A percentile compares a stretch with the other conserved stretches of the same genome.
phyloP scores from a whole-genome alignment of 37 sponge, comb jelly and placozoan genomes.

The Eunapius fragilis region DNA sequence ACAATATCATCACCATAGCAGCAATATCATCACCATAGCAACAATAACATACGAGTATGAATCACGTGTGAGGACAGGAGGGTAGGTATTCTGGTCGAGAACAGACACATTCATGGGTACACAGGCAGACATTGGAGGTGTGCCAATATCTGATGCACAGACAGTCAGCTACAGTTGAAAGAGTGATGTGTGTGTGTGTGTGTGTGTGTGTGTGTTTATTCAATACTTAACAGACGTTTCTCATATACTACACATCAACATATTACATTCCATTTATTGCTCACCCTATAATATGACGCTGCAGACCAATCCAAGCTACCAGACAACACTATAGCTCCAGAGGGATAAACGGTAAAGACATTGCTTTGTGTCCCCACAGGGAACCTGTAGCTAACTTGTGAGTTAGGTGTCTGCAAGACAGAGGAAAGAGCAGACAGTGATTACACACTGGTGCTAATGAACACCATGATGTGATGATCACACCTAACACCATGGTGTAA shows the following conservation, averaged over 20 bases:
- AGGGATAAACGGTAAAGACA: constrained; percentile 27
- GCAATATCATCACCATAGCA: neutral
- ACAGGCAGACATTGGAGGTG: neutral
- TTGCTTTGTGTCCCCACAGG: constrained; percentile 9
- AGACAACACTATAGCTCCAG: constrained; percentile 19
- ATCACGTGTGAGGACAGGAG: neutral
- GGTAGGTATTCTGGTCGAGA: neutral
- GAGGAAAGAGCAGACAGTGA: neutral
- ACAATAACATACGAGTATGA: neutral
- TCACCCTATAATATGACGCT: constrained; percentile 16
- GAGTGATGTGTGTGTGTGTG: neutral
- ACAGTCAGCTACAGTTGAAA: neutral
- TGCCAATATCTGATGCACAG: neutral
- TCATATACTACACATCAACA: no score
- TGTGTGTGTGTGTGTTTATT: constrained; percentile 1
- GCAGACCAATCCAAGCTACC: constrained; percentile 36
- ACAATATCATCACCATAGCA: neutral
- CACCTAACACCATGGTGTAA: no score
- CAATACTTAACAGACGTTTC: neutral
- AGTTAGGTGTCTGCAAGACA: constrained; percentile 33
- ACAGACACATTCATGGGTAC: neutral
- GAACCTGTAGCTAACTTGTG: constrained; percentile 29
- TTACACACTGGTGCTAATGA: neutral
- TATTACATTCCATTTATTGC: neutral
- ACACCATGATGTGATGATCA: no score